Conservation (phyloP, 2,888 invertebrate species). For the Phortica okadai region DNA sequence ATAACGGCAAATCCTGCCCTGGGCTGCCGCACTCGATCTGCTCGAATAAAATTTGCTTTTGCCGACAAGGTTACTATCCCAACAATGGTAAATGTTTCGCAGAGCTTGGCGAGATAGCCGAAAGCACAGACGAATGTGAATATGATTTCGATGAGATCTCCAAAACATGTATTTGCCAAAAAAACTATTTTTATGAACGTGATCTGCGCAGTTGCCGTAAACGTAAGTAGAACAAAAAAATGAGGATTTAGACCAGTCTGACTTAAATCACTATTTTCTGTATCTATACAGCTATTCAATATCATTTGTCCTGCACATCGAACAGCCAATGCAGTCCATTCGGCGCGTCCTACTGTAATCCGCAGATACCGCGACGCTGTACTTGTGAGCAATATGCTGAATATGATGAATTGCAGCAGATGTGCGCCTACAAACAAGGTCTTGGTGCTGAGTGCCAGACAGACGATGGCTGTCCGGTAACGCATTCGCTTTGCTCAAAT, state of each 20-base stretch:
- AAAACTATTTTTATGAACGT: constrained; percentile 71
- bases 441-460: constrained; percentile 72
- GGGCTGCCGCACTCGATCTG: constrained; percentile 74
- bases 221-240: constrained; percentile 61
- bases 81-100: constrained; percentile 72
- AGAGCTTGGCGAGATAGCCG: constrained; percentile 75
- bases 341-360: constrained; percentile 68
- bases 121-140: constrained; percentile 72
- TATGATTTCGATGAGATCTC: constrained; percentile 66
- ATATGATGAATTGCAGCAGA: constrained; percentile 69
- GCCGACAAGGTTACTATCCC: constrained; percentile 72
- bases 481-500: constrained; percentile 71
- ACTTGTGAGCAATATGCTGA: constrained; percentile 73
- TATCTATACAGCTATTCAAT: constrained; percentile 63
- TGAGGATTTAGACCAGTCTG: too few species aligned
- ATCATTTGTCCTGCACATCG: constrained; percentile 72
- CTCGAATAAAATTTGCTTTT: constrained; percentile 70
- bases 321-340: constrained; percentile 75
- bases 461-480: constrained; percentile 64
- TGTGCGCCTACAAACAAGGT: constrained; percentile 72
- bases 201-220: constrained; percentile 73
- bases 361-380: constrained; percentile 70
- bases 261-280: background rate
- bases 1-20: constrained; percentile 68
- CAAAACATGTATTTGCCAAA: constrained; percentile 73